Evolutionary conservation across 2,113 vertebrate genomes (phyloP), one percentile per base, ranked within the genome.

Genomic region (Penelope pileata): DNA sequence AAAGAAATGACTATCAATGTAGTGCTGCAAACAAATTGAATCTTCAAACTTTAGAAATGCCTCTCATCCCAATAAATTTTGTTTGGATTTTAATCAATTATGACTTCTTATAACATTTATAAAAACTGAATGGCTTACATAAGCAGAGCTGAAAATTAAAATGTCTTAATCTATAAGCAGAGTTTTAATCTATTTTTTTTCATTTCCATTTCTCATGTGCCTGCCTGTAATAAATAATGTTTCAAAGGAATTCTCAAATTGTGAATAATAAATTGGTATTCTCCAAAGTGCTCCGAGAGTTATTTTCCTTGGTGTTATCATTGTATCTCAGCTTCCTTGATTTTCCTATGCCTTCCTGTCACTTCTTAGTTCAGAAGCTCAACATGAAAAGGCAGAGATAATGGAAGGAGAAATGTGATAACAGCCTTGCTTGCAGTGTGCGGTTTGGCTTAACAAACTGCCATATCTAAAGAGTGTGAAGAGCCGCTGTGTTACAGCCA

Each of bases 71-170:
- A 69, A 42, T 72, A 23, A 56, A 60, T 90, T 87, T 94, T 81
- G 8, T 18, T 76, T 86, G 74, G 50, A 4, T 8, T 93, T 88
- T 91, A 96, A 93, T 96, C 94, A 86, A 40, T 90, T 92, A 59
- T 59, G 63, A 40, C 40, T 75, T 87, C 56, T 93, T 29, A 76
- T 47, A 88, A 74, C 72, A 94, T 75, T 29, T 81, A 81, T 53
- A 38, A 72, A 29, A 70, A 27, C 83, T 80, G 36, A 84, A 79
- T 36, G 59, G 76, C 75, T 92, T 75, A 92, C 75, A 54, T 26
- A 67, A 93, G 64, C 80, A 90, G 56, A 95, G 53, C 32, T 91
- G 67, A 87, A 94, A 96, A 88, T 69, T 86, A 91, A 94, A 90
- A 62, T 14, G 38, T 74, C 63, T 83, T 79, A 80, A 91, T 50